These are phyloP conservation scores for Lagodon rhomboides DNA, from an alignment of 2,797 vertebrate genomes.

Conservation along the genomic window DNA sequence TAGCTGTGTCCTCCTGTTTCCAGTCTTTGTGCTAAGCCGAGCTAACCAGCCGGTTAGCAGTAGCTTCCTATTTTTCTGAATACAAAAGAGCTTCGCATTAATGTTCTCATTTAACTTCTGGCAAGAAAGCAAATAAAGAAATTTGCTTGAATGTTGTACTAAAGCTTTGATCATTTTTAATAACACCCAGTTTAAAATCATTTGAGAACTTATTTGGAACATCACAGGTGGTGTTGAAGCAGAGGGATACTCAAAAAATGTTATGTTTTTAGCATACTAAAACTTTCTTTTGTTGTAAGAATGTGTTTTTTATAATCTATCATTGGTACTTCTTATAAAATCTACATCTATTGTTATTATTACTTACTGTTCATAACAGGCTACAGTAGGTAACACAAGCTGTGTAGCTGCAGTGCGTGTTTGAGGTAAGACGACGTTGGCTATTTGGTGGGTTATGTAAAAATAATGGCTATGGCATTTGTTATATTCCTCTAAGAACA, in stretches of 20 bases:
- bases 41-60: not conserved
- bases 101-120: not conserved
- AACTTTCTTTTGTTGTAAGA: not conserved
- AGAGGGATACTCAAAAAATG: too few relatives aligned
- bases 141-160: not conserved
- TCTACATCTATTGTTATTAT: too few relatives aligned
- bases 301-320: not conserved
- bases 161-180: not conserved
- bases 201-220: too few relatives aligned
- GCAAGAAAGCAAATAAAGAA: not conserved
- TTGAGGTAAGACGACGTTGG: conserved; percentile 9
- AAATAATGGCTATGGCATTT: not conserved
- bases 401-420: conserved; percentile 3
- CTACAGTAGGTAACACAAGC: conserved; percentile 6
- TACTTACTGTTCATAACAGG: too few relatives aligned
- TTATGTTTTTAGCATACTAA: not conserved
- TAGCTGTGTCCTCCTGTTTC: not conserved
- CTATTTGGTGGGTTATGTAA: conserved; percentile 21
- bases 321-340: not conserved
- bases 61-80: not conserved
- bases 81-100: too few relatives aligned
- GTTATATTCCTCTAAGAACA: conserved; percentile 1
- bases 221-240: not conserved
- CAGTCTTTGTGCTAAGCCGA: not conserved
- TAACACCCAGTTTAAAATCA: not conserved